A percentile compares a stretch with the other conserved stretches of the same genome.
These are phyloP conservation scores for Polypedilum pembai DNA, from an alignment of 1,140 invertebrate genomes.

Conservation along the genomic window DNA sequence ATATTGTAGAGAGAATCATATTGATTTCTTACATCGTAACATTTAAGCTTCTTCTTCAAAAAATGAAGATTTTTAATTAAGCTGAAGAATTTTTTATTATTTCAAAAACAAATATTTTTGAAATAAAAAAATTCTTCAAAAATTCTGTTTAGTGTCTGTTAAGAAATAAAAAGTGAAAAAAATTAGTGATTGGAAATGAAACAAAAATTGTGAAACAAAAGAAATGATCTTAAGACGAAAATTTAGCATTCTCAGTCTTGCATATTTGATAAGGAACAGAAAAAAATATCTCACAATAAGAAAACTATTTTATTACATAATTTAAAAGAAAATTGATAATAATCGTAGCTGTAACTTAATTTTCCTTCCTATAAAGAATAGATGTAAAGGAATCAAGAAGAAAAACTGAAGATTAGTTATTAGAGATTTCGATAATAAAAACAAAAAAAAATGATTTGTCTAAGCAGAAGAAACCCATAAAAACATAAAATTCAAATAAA, in stretches of 20 bases:
- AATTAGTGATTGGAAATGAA: background rate
- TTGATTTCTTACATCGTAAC: background rate
- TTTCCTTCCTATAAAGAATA: background rate
- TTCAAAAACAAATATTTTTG: background rate
- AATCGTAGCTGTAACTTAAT: constrained; percentile 18
- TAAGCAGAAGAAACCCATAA: background rate
- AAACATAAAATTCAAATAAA: background rate
- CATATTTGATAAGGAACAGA: background rate
- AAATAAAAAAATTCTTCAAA: background rate
- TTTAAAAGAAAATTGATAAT: background rate
- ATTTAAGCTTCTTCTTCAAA: background rate
- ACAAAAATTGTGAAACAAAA: background rate
- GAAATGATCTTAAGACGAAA: background rate
- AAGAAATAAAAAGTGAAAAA: background rate
- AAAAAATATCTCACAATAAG: background rate
- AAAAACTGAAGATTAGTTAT: background rate
- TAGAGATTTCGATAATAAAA: no score
- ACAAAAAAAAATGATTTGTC: background rate
- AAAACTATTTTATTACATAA: constrained; percentile 14
- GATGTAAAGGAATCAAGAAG: background rate
- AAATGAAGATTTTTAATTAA: background rate
- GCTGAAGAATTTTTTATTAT: background rate
- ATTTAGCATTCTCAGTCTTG: background rate
- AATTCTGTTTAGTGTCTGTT: background rate
- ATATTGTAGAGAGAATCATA: background rate